Evolutionary conservation across 2,888 invertebrate genomes (phyloP).

Genomic region (Lithophane socia): DNA sequence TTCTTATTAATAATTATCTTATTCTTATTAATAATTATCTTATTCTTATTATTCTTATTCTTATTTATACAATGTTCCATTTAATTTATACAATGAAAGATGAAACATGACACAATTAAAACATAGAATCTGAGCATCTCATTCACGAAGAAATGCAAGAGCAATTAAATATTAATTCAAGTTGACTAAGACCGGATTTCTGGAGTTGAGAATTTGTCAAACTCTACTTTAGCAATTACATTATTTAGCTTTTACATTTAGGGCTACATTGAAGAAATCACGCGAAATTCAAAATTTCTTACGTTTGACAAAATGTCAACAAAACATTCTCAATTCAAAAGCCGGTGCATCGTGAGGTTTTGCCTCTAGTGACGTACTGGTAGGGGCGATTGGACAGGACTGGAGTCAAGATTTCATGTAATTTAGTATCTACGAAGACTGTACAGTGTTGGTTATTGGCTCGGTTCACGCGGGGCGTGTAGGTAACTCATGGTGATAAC

Average conservation of each 20-base stretch:
- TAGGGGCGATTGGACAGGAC: conserved; percentile 62
- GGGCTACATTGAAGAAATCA: no score
- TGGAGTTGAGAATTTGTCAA: background rate
- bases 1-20: no score
- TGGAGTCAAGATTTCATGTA: conserved; percentile 68
- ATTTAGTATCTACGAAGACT: conserved; percentile 52
- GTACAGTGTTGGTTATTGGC: conserved; percentile 47
- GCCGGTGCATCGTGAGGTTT: conserved; percentile 8
- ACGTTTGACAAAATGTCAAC: background rate
- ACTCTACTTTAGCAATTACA: background rate
- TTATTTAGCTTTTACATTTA: no score
- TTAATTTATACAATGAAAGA: no score
- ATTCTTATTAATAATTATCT: no score
- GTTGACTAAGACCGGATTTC: background rate
- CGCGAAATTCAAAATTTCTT: background rate
- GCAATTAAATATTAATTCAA: background rate
- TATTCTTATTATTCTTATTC: no score
- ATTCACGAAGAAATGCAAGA: conserved; percentile 27
- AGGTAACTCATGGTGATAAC: conserved; percentile 35
- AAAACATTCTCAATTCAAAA: background rate
- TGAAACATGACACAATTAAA: conserved; percentile 18
- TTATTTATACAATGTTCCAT: no score
- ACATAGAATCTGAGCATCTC: conserved; percentile 5
- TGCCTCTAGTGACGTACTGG: background rate
- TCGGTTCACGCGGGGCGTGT: conserved; percentile 29